Evolutionary conservation across 2,888 invertebrate species (phyloP), one percentile per base, ranked within the genome.

Genomic region (Cepaea hortensis): DNA sequence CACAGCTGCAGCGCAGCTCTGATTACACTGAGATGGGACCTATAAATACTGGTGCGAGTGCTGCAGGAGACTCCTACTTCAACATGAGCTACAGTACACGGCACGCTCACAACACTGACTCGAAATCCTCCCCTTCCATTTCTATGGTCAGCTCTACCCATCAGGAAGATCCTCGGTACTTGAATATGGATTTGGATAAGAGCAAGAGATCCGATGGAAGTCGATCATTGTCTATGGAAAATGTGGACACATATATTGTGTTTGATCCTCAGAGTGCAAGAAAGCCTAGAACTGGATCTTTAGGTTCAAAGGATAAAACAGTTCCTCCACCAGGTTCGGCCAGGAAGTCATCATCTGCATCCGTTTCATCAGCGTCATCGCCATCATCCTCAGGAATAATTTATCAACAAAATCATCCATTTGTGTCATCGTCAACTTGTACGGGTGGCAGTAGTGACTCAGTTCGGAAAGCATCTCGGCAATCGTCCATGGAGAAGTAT

Each of bases 11-110:
- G 85, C 87, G 88, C 50, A 87, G 76, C 11, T 81, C 76, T 20
- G 88, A 90, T 18, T 92, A 92, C 87, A 89, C 91, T n/a, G 82
- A 89, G 23, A 92, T 92, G 92, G 88, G 90, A 5, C 90, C 89
- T 55, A 88, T 68, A 35, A 81, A 55, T 7, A 1, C 35, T 23
- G 73, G 46, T 1, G 23, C 20, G 48, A 72, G 20, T 50, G 55
- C 55, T 9, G 23, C 6, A 15, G 84, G 76, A 6, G 82, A 85
- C 20, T 68, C 82, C 2, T 88, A 87, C 81, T 84, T 87, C 68
- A 89, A 80, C 62, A 85, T 87, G 85, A 85, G 65, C 68, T 75
- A 46, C 61, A 61, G 48, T 48, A 15, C 46, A 15, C 46, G 48
- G 48, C 79, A 81, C 35, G 50, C 61, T 50, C 62, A 18, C 9